Evolutionary conservation across 1,140 invertebrate genomes (phyloP).

Genomic region (Marisa cornuarietis): DNA sequence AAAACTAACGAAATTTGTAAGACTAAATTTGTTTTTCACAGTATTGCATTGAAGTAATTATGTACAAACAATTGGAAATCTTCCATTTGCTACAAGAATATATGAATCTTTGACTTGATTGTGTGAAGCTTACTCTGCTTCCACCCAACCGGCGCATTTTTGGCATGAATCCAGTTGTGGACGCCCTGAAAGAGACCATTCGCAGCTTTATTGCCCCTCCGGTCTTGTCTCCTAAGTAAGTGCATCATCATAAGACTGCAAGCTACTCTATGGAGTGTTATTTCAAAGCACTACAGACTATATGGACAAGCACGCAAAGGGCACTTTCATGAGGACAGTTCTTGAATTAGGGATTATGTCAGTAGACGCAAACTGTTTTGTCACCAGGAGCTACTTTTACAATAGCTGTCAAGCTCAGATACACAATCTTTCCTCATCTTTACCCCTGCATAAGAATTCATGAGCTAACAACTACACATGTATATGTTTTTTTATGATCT

Average conservation of each 20-base stretch:
- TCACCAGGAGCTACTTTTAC: no score
- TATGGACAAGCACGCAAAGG: no score
- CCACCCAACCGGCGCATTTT: conserved; percentile 62
- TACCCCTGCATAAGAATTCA: conserved; percentile 3
- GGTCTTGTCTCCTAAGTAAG: conserved; percentile 76
- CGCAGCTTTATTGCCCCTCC: conserved; percentile 89
- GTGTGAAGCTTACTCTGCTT: conserved; percentile 61
- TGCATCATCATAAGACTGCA: background rate
- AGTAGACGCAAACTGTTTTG: no score
- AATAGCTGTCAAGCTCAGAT: no score
- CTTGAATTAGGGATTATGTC: no score
- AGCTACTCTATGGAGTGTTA: no score
- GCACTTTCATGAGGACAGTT: no score
- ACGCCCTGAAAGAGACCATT: conserved; percentile 86
- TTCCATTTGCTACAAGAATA: background rate
- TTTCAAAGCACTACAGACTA: no score
- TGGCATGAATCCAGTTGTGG: conserved; percentile 71
- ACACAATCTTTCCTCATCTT: no score
- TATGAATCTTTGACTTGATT: background rate
- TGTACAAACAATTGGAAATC: background rate
- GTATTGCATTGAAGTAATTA: background rate
- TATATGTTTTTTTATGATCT: conserved; percentile 1
- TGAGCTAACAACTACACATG: background rate
- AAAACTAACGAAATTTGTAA: background rate
- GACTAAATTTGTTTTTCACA: background rate